phyloP scores from a whole-genome alignment of 2,888 invertebrate species.

The Noctuana brunneofusca region DNA sequence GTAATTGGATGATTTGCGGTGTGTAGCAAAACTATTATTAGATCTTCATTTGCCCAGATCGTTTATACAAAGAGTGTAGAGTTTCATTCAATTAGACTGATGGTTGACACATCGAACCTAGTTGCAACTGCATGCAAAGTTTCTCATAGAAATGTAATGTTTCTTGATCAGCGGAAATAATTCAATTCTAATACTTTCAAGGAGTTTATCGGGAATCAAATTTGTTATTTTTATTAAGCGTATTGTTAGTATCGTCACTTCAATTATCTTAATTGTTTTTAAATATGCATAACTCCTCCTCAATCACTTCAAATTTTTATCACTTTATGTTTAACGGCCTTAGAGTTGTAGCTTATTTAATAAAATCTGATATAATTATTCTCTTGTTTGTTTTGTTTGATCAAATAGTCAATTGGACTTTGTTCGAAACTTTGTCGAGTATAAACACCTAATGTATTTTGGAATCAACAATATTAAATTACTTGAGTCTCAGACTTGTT shows the following conservation, averaged over 20 bases:
- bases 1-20: conserved; percentile 2
- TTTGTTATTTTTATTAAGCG: no score
- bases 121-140: background rate
- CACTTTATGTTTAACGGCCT: no score
- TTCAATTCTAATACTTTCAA: no score
- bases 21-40: background rate
- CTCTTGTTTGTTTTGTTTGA: background rate
- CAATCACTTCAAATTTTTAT: no score
- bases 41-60: background rate
- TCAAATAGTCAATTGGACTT: background rate
- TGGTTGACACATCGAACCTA: background rate
- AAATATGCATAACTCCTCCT: no score
- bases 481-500: no score
- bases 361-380: background rate
- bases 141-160: background rate
- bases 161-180: no score
- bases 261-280: no score
- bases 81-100: background rate
- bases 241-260: no score
- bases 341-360: no score
- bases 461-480: no score
- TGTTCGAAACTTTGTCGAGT: background rate
- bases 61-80: background rate
- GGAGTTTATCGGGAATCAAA: no score
- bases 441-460: background rate